phyloP scores from a whole-genome alignment of 2,888 invertebrate genomes.

The Nomada ruficornis region DNA sequence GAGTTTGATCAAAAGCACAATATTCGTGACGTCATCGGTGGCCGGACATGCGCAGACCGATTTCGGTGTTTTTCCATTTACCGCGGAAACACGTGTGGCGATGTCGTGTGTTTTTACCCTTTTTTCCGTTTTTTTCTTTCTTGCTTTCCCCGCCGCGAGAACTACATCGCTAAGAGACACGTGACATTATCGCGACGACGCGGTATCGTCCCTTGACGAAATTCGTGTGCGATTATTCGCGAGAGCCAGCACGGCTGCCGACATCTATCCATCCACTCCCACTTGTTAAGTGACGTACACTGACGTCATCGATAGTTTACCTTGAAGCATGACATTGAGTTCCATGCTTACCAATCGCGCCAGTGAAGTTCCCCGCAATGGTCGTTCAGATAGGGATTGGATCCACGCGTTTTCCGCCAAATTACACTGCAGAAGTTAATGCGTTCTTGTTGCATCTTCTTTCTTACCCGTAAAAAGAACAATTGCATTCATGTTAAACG shows the following conservation, averaged over 20 bases:
- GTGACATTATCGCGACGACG: constrained; percentile 74
- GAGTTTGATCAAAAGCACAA: constrained; percentile 81
- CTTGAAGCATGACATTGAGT: constrained; percentile 84
- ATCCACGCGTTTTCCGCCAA: background rate
- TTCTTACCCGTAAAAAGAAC: background rate
- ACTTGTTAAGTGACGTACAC: constrained; percentile 84
- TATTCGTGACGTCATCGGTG: constrained; percentile 83
- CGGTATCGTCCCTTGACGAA: constrained; percentile 71
- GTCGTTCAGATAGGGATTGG: background rate
- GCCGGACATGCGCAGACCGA: constrained; percentile 82
- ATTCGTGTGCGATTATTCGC: constrained; percentile 79
- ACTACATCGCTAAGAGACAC: constrained; percentile 76
- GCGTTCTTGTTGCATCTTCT: background rate
- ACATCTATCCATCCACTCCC: constrained; percentile 83
- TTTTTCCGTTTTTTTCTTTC: background rate
- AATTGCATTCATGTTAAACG: background rate
- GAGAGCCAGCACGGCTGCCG: constrained; percentile 77
- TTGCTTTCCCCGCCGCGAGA: constrained; percentile 42
- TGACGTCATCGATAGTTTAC: constrained; percentile 85
- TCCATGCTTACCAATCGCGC: constrained; percentile 74
- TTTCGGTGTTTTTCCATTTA: constrained; percentile 84
- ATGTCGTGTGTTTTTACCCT: constrained; percentile 33
- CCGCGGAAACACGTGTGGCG: constrained; percentile 76
- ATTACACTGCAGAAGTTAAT: background rate
- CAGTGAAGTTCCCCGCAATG: constrained; percentile 24